phyloP scores from a whole-genome alignment of 2,888 invertebrate genomes.

The Drosophila histrio region DNA sequence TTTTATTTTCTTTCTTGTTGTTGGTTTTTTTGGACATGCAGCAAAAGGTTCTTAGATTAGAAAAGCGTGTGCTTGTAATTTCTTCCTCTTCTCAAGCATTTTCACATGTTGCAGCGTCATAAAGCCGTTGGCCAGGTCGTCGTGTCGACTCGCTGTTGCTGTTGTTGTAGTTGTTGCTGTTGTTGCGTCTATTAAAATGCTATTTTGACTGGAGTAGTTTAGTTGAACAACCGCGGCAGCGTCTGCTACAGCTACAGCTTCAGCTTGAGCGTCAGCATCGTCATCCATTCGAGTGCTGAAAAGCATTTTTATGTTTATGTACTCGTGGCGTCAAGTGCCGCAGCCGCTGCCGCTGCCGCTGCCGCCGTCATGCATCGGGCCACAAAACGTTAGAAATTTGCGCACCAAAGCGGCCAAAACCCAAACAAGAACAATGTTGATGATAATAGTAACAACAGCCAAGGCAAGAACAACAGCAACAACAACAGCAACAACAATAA shows the following conservation, averaged over 20 bases:
- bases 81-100: conserved; percentile 65
- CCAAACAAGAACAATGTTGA: conserved; percentile 74
- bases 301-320: conserved; percentile 81
- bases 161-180: conserved; percentile 27
- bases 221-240: conserved; percentile 53
- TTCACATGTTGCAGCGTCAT: conserved; percentile 75
- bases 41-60: conserved; percentile 80
- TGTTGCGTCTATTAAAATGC: conserved; percentile 75
- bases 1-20: not conserved
- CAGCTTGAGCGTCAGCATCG: conserved; percentile 44
- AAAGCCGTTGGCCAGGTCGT: conserved; percentile 65
- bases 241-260: not conserved
- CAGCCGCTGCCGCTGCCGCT: conserved; percentile 52
- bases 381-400: conserved; percentile 52
- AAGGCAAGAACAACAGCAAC: conserved; percentile 36
- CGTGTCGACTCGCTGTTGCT: conserved; percentile 55
- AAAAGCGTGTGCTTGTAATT: conserved; percentile 79
- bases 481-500: conserved; percentile 39
- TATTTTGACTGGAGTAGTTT: conserved; percentile 79
- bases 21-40: conserved; percentile 65
- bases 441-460: conserved; percentile 75
- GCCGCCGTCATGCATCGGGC: conserved; percentile 33
- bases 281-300: conserved; percentile 72
- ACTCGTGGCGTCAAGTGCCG: conserved; percentile 78
- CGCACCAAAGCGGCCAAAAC: conserved; percentile 44